phyloP scores from a whole-genome alignment of 2,888 invertebrate genomes.

The Siphonodentalium dalli region DNA sequence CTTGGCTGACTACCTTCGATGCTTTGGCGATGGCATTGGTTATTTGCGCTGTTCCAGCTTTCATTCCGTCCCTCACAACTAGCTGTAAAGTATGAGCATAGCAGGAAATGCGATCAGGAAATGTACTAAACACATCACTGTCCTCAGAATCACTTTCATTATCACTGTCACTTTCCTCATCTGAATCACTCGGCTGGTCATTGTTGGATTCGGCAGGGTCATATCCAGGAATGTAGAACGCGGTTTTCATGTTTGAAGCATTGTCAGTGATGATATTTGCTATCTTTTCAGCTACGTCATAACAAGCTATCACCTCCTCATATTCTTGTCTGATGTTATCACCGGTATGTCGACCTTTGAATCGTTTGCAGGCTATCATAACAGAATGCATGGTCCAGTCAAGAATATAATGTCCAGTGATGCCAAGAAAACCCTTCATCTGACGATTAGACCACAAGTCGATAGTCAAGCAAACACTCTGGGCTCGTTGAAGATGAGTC shows the following conservation, averaged over 20 bases:
- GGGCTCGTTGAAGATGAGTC: not conserved
- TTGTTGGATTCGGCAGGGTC: too few species aligned
- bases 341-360: slow-evolving; percentile 5
- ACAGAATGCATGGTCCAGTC: not conserved
- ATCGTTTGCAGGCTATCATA: slow-evolving; percentile 7
- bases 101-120: too few species aligned
- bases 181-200: too few species aligned
- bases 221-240: slow-evolving; percentile 19
- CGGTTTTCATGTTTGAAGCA: slow-evolving; percentile 25
- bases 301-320: too few species aligned
- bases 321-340: not conserved
- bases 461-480: slow-evolving; percentile 5
- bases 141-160: slow-evolving; percentile 4
- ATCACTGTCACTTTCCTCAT: not conserved
- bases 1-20: too few species aligned
- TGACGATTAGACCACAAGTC: slow-evolving; percentile 11
- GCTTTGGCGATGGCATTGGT: too few species aligned
- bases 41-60: too few species aligned
- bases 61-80: too few species aligned
- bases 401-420: slow-evolving; percentile 8
- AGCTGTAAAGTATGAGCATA: too few species aligned
- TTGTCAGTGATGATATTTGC: slow-evolving; percentile 20
- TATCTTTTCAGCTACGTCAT: not conserved
- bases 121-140: too few species aligned
- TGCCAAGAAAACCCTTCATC: slow-evolving; percentile 9